These are phyloP conservation scores for Steinernema scapterisci DNA, from an alignment of 2,888 invertebrate species.

Conservation along the genomic window DNA sequence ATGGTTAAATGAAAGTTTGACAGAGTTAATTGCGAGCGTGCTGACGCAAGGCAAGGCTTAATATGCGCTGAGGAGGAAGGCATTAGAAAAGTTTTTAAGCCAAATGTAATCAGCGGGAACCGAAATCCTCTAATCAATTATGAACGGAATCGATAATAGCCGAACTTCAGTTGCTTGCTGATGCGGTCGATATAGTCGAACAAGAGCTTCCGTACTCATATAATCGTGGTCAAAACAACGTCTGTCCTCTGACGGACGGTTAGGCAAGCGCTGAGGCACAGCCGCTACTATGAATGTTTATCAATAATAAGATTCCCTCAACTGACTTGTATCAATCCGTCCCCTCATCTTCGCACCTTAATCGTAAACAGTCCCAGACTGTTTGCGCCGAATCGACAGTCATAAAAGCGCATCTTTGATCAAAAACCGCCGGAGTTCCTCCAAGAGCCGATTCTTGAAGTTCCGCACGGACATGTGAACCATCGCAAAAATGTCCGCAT, in stretches of 20 bases:
- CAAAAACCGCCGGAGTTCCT: too few species aligned
- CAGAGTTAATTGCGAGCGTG: neutral
- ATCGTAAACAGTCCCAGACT: constrained; percentile 6
- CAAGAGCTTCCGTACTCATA: constrained; percentile 15
- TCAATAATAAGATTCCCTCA: constrained; percentile 24
- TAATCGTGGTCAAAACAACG: constrained; percentile 31
- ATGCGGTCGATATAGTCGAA: constrained; percentile 10
- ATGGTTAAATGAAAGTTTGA: neutral
- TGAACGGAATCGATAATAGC: constrained; percentile 22
- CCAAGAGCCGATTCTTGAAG: neutral
- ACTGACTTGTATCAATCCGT: constrained; percentile 7
- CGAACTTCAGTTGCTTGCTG: constrained; percentile 7
- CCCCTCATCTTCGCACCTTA: constrained; percentile 10
- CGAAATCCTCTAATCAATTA: constrained; percentile 7
- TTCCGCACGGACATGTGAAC: neutral
- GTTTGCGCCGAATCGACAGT: neutral
- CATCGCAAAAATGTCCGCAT: neutral
- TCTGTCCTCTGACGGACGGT: constrained; percentile 18
- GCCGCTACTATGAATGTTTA: constrained; percentile 7
- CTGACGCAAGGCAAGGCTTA: neutral
- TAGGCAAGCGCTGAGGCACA: neutral
- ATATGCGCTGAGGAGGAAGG: neutral
- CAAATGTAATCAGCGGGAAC: constrained; percentile 1
- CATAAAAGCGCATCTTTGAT: too few species aligned
- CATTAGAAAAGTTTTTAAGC: neutral